These are phyloP conservation scores for Grallaria varia DNA, from an alignment of 2,113 vertebrate genomes.

Conservation along the genomic window DNA sequence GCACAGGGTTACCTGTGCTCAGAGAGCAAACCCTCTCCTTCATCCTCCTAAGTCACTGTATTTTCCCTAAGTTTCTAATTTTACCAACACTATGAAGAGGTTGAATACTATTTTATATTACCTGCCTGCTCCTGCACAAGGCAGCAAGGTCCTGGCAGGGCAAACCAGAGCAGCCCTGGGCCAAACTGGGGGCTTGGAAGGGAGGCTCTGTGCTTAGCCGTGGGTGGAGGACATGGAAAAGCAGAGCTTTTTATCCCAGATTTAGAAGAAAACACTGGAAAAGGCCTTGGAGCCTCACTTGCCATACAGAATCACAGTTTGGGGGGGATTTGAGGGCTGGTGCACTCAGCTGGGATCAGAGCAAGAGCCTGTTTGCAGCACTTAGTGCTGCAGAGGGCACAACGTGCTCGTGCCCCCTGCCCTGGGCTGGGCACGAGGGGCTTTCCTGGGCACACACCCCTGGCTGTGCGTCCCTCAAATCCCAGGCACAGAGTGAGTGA, in stretches of 20 bases:
- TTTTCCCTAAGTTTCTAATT: background rate
- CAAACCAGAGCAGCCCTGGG: background rate
- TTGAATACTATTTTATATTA: background rate
- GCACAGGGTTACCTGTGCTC: background rate
- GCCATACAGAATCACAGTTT: fast-evolving
- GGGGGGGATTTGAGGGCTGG: background rate
- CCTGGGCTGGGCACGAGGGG: fast-evolving
- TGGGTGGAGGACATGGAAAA: background rate
- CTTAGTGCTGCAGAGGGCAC: fast-evolving
- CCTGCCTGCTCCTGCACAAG: background rate
- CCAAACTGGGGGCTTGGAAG: background rate
- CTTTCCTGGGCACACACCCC: background rate
- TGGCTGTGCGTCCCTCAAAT: background rate
- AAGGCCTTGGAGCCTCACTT: background rate
- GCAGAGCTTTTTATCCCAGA: background rate
- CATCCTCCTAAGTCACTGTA: background rate
- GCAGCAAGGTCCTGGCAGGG: background rate
- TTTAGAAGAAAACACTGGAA: background rate
- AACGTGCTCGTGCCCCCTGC: fast-evolving
- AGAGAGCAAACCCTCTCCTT: background rate
- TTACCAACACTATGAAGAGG: background rate
- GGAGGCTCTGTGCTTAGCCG: background rate
- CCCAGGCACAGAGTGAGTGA: background rate
- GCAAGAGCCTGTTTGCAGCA: background rate
- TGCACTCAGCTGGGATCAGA: background rate